Evolutionary conservation across 2,797 vertebrate genomes (phyloP), one percentile per base, ranked within the genome.

Genomic region (Chiroxiphia lanceolata): DNA sequence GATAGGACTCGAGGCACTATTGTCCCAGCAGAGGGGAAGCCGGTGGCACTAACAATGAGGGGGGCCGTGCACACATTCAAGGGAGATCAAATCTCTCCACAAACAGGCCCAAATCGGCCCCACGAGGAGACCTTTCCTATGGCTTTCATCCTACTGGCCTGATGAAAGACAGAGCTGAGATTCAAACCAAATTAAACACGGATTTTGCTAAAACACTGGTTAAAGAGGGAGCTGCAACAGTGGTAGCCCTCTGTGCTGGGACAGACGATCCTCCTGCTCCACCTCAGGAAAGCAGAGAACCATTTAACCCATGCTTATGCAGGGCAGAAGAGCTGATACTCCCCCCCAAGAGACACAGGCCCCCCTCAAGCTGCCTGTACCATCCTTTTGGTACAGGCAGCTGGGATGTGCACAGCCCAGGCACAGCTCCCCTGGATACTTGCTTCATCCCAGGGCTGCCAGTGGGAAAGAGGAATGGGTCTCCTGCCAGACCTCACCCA

Each of bases 241-340:
- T 0, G 6, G 27, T 40, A 93, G 71, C 71, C 70, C 65, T 65
- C 75, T 50, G 26, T 27, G 23, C 38, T 20, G 25, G 22, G 57
- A 69, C 0, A 45, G 51, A 6, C 0, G 0, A 70, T 19, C 8
- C 7, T 10, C 10, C 1, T 0, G 17, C 44, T 14, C 20, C 71
- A 51, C 8, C 50, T 63, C 6, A 4, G 61, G 47, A 76, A 38
- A 90, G 45, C 54, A 72, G n/a, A 60, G 26, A 11, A 27, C 2
- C 9, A 81, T 31, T 53, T 34, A 85, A 80, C 13, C 15, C 25
- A 6, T 3, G 1, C 13, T 38, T 15, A 3, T 0, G 1, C n/a
- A 36, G 29, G 29, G 16, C n/a, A 80, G 47, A 67, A 36, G 31
- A 45, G 29, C 26, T 36, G 44, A 74, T 77, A 40, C n/a, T 9